A percentile compares a stretch with the other conserved stretches of the same genome.
phyloP scores from a whole-genome alignment of 2,797 vertebrate species.

The Eulemur coronatus region DNA sequence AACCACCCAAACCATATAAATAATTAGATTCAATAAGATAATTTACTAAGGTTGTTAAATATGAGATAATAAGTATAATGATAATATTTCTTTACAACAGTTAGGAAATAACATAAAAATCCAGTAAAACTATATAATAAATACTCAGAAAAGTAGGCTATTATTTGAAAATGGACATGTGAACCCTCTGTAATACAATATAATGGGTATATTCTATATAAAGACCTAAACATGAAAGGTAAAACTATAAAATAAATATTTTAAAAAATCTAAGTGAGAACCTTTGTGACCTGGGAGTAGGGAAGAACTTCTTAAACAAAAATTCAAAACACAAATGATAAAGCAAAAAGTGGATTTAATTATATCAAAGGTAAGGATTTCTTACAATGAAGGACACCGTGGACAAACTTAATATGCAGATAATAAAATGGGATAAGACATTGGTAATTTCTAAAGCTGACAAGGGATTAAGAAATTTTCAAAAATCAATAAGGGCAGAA shows the following conservation, averaged over 20 bases:
- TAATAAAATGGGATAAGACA: neutral
- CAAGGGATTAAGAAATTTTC: neutral
- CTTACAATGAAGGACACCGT: neutral
- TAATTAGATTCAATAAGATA: constrained; percentile 21
- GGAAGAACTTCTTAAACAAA: neutral
- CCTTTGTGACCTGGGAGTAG: neutral
- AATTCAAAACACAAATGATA: constrained; percentile 13
- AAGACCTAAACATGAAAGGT: neutral
- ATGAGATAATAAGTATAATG: neutral
- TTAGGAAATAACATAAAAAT: neutral
- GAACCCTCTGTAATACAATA: neutral
- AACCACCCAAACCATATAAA: neutral
- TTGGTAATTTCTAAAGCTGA: neutral
- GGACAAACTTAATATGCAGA: neutral
- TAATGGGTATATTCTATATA: neutral
- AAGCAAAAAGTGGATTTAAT: neutral
- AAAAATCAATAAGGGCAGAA: neutral
- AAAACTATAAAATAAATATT: neutral
- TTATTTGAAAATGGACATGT: neutral
- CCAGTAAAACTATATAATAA: neutral
- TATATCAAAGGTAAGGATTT: neutral
- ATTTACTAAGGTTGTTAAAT: neutral
- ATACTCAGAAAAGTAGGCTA: neutral
- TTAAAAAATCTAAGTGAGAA: neutral
- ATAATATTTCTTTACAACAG: neutral